Percentiles rank a stretch among this genome's conserved stretches.
These are phyloP conservation scores for Odontomyia ornata DNA, from an alignment of 2,888 invertebrate genomes.

Conservation along the genomic window DNA sequence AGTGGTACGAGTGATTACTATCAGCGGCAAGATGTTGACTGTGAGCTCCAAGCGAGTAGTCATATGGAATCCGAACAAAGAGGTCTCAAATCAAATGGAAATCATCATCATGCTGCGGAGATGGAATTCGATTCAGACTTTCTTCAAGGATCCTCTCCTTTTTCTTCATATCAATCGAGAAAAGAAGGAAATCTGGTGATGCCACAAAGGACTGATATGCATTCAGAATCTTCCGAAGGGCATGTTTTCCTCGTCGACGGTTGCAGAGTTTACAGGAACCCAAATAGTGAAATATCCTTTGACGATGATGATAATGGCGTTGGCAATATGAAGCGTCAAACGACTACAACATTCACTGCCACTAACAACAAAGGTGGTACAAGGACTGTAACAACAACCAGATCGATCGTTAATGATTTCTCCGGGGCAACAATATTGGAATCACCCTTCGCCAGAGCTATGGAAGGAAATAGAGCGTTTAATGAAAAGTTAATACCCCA, in stretches of 20 bases:
- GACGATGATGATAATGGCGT: slow-evolving; percentile 10
- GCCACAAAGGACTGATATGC: background rate
- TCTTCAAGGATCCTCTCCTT: background rate
- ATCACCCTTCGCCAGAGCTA: background rate
- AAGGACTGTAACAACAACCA: slow-evolving; percentile 18
- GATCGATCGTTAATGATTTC: slow-evolving; percentile 12
- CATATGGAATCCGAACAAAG: background rate
- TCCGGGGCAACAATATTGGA: background rate
- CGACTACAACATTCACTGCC: slow-evolving; percentile 5
- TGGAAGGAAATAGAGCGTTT: slow-evolving; percentile 8
- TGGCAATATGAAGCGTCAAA: background rate
- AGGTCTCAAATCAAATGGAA: slow-evolving; percentile 44
- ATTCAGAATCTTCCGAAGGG: slow-evolving; percentile 26
- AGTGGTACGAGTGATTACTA: slow-evolving; percentile 50
- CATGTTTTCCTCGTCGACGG: slow-evolving; percentile 59
- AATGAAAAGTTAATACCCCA: slow-evolving; percentile 6
- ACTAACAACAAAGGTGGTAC: background rate
- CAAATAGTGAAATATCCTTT: slow-evolving; percentile 54
- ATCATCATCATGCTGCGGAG: background rate
- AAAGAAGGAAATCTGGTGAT: slow-evolving; percentile 3
- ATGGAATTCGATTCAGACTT: slow-evolving; percentile 16
- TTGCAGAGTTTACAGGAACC: slow-evolving; percentile 63
- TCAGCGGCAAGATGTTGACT: background rate
- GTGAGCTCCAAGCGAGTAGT: background rate
- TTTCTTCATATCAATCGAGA: slow-evolving; percentile 11